Conservation (phyloP, 2,113 vertebrate species). For the Bettongia penicillata region DNA sequence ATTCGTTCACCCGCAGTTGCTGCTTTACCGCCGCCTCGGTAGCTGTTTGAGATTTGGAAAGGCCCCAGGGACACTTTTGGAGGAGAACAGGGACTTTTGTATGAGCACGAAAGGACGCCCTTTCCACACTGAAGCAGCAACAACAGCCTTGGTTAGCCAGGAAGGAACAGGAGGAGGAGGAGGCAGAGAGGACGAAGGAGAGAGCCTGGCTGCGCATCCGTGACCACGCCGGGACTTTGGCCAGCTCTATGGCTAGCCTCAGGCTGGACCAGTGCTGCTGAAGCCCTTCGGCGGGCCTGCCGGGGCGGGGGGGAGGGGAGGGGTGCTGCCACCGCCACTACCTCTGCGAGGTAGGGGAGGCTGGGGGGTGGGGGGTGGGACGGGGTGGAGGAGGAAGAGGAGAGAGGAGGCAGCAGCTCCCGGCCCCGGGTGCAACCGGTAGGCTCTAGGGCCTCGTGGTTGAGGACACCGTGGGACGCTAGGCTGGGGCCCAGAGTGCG, state of each 20-base stretch:
- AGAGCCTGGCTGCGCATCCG: constrained; percentile 38
- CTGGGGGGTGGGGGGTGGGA: not conserved
- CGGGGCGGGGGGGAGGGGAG: constrained; percentile 65
- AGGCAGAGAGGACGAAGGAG: not conserved
- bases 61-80: not conserved
- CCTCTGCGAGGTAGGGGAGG: constrained; percentile 67
- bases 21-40: not conserved
- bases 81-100: constrained; percentile 63
- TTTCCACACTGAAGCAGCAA: constrained; percentile 49
- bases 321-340: constrained; percentile 71
- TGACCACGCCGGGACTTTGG: constrained; percentile 52
- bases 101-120: constrained; percentile 66
- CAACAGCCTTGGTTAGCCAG: constrained; percentile 6
- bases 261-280: constrained; percentile 66
- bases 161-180: not conserved
- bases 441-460: constrained; percentile 55
- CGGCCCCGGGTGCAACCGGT: constrained; percentile 19
- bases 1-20: not conserved
- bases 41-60: constrained; percentile 22
- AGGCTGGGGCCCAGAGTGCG: constrained; percentile 74
- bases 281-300: constrained; percentile 53
- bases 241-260: constrained; percentile 72
- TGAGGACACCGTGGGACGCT: constrained; percentile 66
- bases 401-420: not conserved
- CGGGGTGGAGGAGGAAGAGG: not conserved